Percentiles rank a stretch among this genome's conserved stretches.
These are phyloP conservation scores for Varecia variegata DNA, from an alignment of 2,797 vertebrate genomes.

Conservation along the genomic window DNA sequence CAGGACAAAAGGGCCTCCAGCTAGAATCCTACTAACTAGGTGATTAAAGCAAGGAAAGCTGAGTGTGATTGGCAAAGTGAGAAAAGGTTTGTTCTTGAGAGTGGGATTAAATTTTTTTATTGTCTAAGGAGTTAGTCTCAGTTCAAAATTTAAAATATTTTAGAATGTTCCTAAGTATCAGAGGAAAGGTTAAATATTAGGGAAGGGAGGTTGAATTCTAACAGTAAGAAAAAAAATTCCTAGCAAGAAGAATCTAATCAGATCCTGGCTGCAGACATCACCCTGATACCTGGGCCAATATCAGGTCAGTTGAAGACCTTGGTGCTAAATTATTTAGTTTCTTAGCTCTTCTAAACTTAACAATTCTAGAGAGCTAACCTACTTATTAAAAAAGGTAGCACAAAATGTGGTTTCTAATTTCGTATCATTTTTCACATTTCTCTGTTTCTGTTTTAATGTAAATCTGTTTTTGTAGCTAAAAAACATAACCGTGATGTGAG, in stretches of 20 bases:
- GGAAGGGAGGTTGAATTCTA: background rate
- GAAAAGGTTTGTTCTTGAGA: background rate
- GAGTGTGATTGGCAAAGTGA: background rate
- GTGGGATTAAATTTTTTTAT: background rate
- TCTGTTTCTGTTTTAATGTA: conserved; percentile 62
- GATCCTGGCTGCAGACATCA: background rate
- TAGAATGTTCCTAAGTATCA: background rate
- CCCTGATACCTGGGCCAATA: background rate
- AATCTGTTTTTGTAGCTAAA: conserved; percentile 58
- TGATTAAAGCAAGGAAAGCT: background rate
- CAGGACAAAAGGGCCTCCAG: background rate
- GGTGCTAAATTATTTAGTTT: background rate
- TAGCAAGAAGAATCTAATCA: background rate
- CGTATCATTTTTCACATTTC: conserved; percentile 40
- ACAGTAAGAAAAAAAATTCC: background rate
- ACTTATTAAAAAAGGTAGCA: conserved; percentile 47
- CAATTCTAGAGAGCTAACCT: conserved; percentile 52
- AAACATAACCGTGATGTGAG: conserved; percentile 15
- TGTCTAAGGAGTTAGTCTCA: background rate
- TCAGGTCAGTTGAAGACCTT: background rate
- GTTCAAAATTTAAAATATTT: conserved; percentile 7
- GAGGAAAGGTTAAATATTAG: background rate
- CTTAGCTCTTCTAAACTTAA: conserved; percentile 24
- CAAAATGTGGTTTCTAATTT: conserved; percentile 62
- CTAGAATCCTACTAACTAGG: background rate